These are phyloP conservation scores for Laterallus jamaicensis DNA, from an alignment of 2,113 vertebrate species.

Conservation along the genomic window DNA sequence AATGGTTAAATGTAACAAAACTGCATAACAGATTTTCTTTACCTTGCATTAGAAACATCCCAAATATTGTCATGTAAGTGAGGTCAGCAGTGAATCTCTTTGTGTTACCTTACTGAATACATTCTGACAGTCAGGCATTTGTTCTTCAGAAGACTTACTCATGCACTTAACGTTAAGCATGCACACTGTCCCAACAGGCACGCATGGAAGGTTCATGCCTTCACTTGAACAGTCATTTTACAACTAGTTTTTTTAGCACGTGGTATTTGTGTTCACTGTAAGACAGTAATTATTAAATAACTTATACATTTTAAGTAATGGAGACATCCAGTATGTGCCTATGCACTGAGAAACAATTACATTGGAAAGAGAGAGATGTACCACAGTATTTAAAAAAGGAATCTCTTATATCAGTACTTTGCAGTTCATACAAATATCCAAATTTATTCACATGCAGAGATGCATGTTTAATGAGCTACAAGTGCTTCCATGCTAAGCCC, in stretches of 20 bases:
- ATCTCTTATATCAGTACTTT: neutral
- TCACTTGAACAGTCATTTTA: neutral
- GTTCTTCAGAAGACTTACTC: neutral
- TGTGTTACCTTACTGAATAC: neutral
- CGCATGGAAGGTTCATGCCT: neutral
- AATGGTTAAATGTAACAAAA: neutral
- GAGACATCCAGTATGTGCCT: neutral
- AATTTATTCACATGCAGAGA: neutral
- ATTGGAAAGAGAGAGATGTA: neutral
- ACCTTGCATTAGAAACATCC: neutral
- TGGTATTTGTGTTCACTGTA: neutral
- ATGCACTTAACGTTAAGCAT: constrained; percentile 2
- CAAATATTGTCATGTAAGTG: neutral
- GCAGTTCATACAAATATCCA: neutral
- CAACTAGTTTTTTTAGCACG: neutral
- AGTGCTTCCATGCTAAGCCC: neutral
- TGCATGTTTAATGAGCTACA: neutral
- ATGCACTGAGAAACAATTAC: neutral
- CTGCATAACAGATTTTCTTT: neutral
- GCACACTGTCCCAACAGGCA: neutral
- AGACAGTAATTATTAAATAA: neutral
- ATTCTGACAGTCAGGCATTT: neutral
- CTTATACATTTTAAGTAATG: neutral
- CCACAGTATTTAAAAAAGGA: neutral
- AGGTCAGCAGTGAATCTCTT: neutral